Conservation (phyloP, 2,113 vertebrate species). For the Melozone crissalis region DNA sequence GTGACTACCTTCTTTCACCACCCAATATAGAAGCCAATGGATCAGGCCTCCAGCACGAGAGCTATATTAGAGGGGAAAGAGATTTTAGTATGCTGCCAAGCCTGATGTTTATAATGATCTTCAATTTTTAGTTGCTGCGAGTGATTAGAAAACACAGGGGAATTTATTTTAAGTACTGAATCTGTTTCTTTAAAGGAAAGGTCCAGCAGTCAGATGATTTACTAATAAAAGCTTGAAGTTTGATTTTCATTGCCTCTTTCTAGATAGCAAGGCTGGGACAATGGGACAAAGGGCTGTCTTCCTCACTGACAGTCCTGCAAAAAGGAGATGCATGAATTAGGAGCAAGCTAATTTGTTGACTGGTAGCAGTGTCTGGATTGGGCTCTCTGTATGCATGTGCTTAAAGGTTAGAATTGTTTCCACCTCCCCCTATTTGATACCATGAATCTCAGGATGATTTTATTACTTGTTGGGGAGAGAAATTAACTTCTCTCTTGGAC, state of each 20-base stretch:
- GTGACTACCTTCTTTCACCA: constrained; percentile 42
- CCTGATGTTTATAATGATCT: constrained; percentile 37
- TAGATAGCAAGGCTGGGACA: background rate
- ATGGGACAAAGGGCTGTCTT: background rate
- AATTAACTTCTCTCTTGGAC: background rate
- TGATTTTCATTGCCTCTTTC: background rate
- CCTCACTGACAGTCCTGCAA: background rate
- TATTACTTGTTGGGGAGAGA: background rate
- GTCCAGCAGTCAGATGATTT: background rate
- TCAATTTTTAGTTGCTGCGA: constrained; percentile 34
- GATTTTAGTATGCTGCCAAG: constrained; percentile 32
- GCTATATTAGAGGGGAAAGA: constrained; percentile 21
- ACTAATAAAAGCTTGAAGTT: background rate
- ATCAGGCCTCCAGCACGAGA: constrained; percentile 27
- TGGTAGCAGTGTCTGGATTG: background rate
- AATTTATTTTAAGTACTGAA: background rate
- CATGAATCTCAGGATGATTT: background rate
- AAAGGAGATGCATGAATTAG: background rate
- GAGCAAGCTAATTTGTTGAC: background rate
- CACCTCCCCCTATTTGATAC: background rate
- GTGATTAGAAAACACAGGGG: constrained; percentile 16
- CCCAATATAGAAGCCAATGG: constrained; percentile 50
- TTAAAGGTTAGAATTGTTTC: background rate
- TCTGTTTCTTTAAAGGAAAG: background rate
- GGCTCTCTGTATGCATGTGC: background rate